Evolutionary conservation across 2,113 vertebrate genomes (phyloP).

Genomic region (Synodontis membranacea): DNA sequence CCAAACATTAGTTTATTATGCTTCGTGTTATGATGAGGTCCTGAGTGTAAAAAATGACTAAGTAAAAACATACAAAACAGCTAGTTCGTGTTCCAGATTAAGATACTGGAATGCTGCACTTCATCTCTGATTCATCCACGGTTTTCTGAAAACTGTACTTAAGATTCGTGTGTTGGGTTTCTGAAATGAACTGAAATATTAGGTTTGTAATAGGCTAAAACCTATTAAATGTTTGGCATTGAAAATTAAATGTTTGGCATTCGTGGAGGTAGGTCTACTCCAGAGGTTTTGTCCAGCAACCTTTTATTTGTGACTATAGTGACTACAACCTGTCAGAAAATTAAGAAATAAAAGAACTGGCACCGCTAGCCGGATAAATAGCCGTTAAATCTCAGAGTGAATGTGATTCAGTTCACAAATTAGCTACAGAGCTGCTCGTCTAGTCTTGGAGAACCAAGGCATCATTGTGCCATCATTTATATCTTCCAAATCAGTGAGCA

Average conservation of each 20-base stretch:
- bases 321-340: slow-evolving; percentile 10
- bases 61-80: not conserved
- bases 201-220: too few species aligned
- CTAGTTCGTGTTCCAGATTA: not conserved
- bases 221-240: too few species aligned
- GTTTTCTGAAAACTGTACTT: not conserved
- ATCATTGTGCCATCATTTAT: slow-evolving; percentile 94
- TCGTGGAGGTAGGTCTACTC: too few species aligned
- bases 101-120: not conserved
- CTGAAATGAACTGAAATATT: not conserved
- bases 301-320: not conserved
- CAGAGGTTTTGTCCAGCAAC: not conserved
- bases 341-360: slow-evolving; percentile 11
- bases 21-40: slow-evolving; percentile 35
- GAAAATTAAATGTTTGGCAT: not conserved
- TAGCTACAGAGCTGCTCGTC: slow-evolving; percentile 77
- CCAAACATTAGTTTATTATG: slow-evolving; percentile 50
- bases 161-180: not conserved
- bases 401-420: slow-evolving; percentile 67
- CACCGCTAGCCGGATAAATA: not conserved
- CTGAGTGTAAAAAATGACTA: not conserved
- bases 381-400: slow-evolving; percentile 15
- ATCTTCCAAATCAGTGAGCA: slow-evolving; percentile 91
- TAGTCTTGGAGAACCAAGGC: slow-evolving; percentile 75
- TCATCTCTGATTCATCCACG: not conserved